A percentile compares a stretch with the other conserved stretches of the same genome.
These are phyloP conservation scores for human (Homo sapiens) DNA, from an alignment of 2,113 vertebrate species.

Conservation along the genomic window GRCh38 chr17:73445001-73445500, in stretches of 20 bases:
- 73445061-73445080: neutral
- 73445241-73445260: neutral
- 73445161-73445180: neutral
- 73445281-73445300: conserved; percentile 11
- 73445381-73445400: neutral
- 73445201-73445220: neutral
- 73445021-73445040: neutral
- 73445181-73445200: neutral
- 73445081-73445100: conserved; percentile 25
- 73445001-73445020: conserved; percentile 37
- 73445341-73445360: neutral
- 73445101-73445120: conserved; percentile 32
- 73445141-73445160: neutral
- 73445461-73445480: neutral
- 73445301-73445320: neutral
- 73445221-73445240: neutral
- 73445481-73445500: neutral
- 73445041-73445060: neutral
- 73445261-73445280: conserved; percentile 6
- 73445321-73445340: neutral
- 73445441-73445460: neutral
- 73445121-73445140: conserved; percentile 17
- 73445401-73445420: too few species aligned
- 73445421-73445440: neutral
- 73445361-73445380: rapidly evolving